phyloP scores from a whole-genome alignment of 2,888 invertebrate genomes.

The Gibbula magus region DNA sequence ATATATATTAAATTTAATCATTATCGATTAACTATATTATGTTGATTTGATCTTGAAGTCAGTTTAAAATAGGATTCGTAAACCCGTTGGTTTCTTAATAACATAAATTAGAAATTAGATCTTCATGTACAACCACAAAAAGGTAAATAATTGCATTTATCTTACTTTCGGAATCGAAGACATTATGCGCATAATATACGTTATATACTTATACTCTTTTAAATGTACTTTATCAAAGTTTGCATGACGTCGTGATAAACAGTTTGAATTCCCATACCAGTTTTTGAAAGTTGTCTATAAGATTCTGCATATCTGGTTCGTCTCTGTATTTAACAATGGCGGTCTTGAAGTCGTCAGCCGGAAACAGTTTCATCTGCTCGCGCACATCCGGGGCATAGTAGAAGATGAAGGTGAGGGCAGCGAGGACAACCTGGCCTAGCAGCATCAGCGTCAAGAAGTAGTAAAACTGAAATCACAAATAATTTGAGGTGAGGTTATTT shows the following conservation, averaged over 20 bases:
- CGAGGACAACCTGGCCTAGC: constrained; percentile 62
- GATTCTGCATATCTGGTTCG: constrained; percentile 68
- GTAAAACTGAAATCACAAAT: constrained; percentile 61
- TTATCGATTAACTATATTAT: too few relatives aligned
- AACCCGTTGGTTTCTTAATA: too few relatives aligned
- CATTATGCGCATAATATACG: too few relatives aligned
- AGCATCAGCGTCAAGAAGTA: constrained; percentile 60
- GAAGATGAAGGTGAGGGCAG: constrained; percentile 66
- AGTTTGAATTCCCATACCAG: constrained; percentile 57
- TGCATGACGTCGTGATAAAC: background rate
- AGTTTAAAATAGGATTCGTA: too few relatives aligned
- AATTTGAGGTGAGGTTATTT: background rate
- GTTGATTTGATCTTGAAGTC: too few relatives aligned
- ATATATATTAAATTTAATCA: too few relatives aligned
- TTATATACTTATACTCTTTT: too few relatives aligned
- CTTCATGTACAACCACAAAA: too few relatives aligned
- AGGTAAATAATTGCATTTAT: too few relatives aligned
- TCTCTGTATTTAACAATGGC: constrained; percentile 70
- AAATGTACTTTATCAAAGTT: too few relatives aligned
- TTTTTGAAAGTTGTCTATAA: constrained; percentile 70
- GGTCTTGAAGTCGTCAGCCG: constrained; percentile 60
- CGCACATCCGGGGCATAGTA: constrained; percentile 68
- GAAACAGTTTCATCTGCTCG: constrained; percentile 61
- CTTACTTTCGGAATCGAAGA: too few relatives aligned
- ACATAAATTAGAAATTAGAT: too few relatives aligned